A percentile compares a stretch with the other conserved stretches of the same genome.
These are phyloP conservation scores for Cichladusa arquata DNA, from an alignment of 2,113 vertebrate genomes.

Conservation along the genomic window DNA sequence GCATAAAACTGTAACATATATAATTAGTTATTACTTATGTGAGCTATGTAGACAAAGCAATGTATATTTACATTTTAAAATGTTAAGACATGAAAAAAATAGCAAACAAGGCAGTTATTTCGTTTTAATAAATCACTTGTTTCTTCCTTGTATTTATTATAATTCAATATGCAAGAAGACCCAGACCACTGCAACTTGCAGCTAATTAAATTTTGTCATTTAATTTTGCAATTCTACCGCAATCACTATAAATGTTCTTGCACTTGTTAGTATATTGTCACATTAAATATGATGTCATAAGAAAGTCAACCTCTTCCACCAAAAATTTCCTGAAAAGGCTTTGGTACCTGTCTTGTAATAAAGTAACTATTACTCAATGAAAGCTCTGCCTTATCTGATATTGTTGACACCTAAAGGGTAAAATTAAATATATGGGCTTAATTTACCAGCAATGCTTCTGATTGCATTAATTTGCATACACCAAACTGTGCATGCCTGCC, in stretches of 20 bases:
- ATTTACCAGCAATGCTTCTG: slow-evolving; percentile 17
- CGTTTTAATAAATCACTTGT: not conserved
- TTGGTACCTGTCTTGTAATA: not conserved
- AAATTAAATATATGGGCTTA: slow-evolving; percentile 5
- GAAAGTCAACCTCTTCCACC: not conserved
- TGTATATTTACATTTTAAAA: not conserved
- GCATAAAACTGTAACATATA: not conserved
- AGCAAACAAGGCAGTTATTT: not conserved
- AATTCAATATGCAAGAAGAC: not conserved
- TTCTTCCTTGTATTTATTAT: not conserved
- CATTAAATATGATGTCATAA: not conserved
- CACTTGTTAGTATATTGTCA: not conserved
- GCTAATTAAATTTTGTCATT: not conserved
- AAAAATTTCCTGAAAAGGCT: not conserved
- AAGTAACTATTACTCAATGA: not conserved
- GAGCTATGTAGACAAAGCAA: not conserved
- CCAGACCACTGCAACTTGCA: not conserved
- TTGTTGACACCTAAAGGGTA: not conserved
- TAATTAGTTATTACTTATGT: not conserved
- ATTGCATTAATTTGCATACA: slow-evolving; percentile 34
- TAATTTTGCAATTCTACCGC: not conserved
- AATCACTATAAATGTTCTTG: not conserved
- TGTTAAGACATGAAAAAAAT: not conserved
- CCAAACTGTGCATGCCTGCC: not conserved
- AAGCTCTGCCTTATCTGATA: not conserved